Conservation (phyloP, 2,888 invertebrate species). For the Mesorhabditis belari region DNA sequence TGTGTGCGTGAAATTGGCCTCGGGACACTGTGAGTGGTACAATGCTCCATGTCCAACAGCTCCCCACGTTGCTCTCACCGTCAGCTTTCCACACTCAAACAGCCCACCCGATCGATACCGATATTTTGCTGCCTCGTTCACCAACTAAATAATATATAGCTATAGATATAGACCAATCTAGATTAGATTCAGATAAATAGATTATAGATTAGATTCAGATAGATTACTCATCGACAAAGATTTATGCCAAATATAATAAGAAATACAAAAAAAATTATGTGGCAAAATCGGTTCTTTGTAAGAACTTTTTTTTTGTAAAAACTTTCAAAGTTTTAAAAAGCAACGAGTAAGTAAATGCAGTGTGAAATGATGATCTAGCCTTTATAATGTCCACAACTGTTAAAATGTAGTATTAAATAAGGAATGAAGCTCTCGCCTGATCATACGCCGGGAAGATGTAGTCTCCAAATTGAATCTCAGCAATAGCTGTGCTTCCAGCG, state of each 20-base stretch:
- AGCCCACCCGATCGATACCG: conserved; percentile 84
- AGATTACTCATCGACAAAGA: no score
- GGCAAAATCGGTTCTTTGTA: no score
- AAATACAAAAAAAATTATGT: no score
- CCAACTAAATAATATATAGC: conserved; percentile 53
- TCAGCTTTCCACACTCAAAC: conserved; percentile 82
- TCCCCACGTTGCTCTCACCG: conserved; percentile 74
- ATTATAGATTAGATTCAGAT: background rate
- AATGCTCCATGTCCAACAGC: conserved; percentile 96
- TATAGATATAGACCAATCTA: background rate
- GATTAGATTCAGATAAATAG: background rate
- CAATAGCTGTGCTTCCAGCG: conserved; percentile 89
- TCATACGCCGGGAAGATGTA: conserved; percentile 98
- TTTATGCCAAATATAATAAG: no score
- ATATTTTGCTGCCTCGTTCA: conserved; percentile 80
- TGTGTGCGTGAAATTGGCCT: conserved; percentile 91
- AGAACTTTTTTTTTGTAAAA: no score
- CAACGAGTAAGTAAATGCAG: no score
- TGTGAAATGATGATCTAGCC: no score
- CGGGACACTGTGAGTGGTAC: conserved; percentile 96
- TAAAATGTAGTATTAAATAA: no score
- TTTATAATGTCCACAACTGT: no score
- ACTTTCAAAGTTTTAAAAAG: no score
- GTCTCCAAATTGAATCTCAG: conserved; percentile 98
- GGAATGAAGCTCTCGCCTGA: no score